Evolutionary conservation across 2,888 invertebrate genomes (phyloP), one percentile per base, ranked within the genome.

Genomic region (Heterodera filipjevi): DNA sequence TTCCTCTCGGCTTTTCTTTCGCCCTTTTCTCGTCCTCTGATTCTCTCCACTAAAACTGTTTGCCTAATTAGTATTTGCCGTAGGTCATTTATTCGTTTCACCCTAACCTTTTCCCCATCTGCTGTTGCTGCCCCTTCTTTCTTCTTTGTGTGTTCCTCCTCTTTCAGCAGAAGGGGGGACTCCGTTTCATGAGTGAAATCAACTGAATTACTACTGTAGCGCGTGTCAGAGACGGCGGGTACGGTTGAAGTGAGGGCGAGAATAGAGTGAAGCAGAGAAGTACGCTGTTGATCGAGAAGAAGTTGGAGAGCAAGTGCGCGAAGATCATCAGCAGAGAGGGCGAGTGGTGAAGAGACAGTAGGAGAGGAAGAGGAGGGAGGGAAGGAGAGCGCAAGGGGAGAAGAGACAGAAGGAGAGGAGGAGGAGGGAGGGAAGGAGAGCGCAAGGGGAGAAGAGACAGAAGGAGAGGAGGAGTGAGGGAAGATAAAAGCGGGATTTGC

Each of bases 11-110:
- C 22, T 33, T 75, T 64, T 75, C 33, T 22, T 22, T 64, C n/a
- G n/a, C 22, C 75, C 10, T 59, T 39, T 66, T 27, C 0, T 68
- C 16, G 8, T 68, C 30, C 68, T 59, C 46, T 22, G 46, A 46
- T 75, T 75, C 64, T 75, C 44, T 75, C 27, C 64, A 27, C 44
- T 53, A 75, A n/a, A 75, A 75, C 14, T 22, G 2, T 33, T 27
- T 71, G 53, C 22, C 22, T 53, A 53, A 19, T 14, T 22, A 59
- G 6, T 10, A 59, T 10, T 3, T 10, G 8, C 16, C 14, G 14
- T 64, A 1, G 1, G 64, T 8, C 16, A 10, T 10, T 27, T 64
- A 14, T 10, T 8, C 49, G 16, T 14, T 49, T 49, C 49, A 49
- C 49, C 49, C 3, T 19, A 49, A 22, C 33, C 32, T 59, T 27